A percentile compares a stretch with the other conserved stretches of the same genome.
phyloP scores from a whole-genome alignment of 2,888 invertebrate species.

The Dasysyrphus albostriatus region DNA sequence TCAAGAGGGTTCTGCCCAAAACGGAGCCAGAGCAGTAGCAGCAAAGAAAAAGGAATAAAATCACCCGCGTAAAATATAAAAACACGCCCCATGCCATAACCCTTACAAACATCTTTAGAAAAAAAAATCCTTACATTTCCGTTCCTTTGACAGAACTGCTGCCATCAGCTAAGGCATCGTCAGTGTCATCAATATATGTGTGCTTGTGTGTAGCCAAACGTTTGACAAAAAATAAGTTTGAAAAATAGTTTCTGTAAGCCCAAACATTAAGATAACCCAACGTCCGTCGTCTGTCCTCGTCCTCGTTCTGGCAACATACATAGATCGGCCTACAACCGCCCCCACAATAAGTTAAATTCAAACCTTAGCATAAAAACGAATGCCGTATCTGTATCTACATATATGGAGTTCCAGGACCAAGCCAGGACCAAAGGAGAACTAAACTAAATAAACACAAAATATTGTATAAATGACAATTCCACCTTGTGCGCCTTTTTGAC shows the following conservation, averaged over 20 bases:
- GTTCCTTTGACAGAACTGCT: slow-evolving; percentile 46
- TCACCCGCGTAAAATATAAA: slow-evolving; percentile 53
- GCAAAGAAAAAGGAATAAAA: slow-evolving; percentile 25
- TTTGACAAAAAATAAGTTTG: slow-evolving; percentile 55
- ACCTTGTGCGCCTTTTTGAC: slow-evolving; percentile 74
- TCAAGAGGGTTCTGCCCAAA: slow-evolving; percentile 44
- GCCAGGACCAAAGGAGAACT: slow-evolving; percentile 16
- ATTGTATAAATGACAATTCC: slow-evolving; percentile 49
- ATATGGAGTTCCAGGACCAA: too few species aligned
- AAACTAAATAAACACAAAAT: slow-evolving; percentile 55
- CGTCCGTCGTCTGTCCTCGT: slow-evolving; percentile 49
- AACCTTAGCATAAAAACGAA: slow-evolving; percentile 37
- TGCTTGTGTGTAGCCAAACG: slow-evolving; percentile 3
- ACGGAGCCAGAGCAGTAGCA: background rate
- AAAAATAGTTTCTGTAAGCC: slow-evolving; percentile 62
- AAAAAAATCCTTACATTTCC: slow-evolving; percentile 21
- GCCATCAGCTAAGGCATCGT: slow-evolving; percentile 44
- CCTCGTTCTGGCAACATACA: slow-evolving; percentile 29
- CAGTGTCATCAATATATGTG: slow-evolving; percentile 31
- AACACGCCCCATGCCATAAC: background rate
- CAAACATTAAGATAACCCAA: slow-evolving; percentile 62
- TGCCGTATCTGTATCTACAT: slow-evolving; percentile 3
- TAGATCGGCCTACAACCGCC: slow-evolving; percentile 49
- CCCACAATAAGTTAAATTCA: slow-evolving; percentile 36
- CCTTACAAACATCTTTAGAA: slow-evolving; percentile 29